phyloP scores from a whole-genome alignment of 2,888 invertebrate genomes.

The Bombyx huttoni region DNA sequence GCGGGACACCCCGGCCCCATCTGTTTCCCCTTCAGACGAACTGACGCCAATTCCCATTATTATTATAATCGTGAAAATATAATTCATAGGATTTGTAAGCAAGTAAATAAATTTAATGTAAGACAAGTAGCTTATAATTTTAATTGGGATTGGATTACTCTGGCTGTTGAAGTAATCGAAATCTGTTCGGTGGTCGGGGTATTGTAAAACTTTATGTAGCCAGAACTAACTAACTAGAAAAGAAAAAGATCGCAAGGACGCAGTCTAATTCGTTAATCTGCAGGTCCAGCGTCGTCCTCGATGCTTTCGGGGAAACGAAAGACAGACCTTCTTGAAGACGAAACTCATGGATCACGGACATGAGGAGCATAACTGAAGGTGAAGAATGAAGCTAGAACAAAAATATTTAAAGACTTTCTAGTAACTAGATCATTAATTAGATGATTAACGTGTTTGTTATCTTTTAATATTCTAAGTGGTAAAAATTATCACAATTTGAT shows the following conservation, averaged over 20 bases:
- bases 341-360: no score
- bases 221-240: neutral
- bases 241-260: neutral
- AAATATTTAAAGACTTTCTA: neutral
- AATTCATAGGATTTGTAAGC: conserved; percentile 10
- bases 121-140: neutral
- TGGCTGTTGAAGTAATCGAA: neutral
- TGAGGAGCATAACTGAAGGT: no score
- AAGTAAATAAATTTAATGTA: conserved; percentile 6
- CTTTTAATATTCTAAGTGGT: no score
- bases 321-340: no score
- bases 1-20: conserved; percentile 45
- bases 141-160: neutral
- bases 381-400: neutral
- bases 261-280: no score
- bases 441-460: no score
- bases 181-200: neutral
- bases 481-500: no score
- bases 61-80: conserved; percentile 32
- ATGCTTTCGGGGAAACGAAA: no score
- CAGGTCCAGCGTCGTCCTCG: no score
- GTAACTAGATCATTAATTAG: neutral
- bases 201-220: neutral
- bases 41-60: conserved; percentile 44
- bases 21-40: conserved; percentile 47